phyloP scores from a whole-genome alignment of 2,797 vertebrate species.

The Hoplostethus atlanticus region DNA sequence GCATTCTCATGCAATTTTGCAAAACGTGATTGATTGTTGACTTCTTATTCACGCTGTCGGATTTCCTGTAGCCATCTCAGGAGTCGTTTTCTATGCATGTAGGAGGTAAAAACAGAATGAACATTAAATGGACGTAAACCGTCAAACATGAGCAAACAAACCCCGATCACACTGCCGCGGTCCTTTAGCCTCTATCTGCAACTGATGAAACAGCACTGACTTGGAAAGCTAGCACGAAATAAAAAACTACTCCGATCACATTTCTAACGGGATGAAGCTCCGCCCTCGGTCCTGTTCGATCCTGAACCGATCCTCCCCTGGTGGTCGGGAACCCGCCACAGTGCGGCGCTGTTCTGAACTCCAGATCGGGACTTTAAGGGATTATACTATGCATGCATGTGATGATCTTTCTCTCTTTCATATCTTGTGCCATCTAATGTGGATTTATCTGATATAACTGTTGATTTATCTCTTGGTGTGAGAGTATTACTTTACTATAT shows the following conservation, averaged over 20 bases:
- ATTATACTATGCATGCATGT: constrained; percentile 69
- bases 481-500: constrained; percentile 52
- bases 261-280: background rate
- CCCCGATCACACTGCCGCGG: no score
- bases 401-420: constrained; percentile 60
- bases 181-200: background rate
- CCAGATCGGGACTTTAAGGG: constrained; percentile 49
- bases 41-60: no score
- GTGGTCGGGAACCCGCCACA: constrained; percentile 1
- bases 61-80: no score
- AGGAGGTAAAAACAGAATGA: no score
- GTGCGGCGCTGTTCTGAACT: background rate
- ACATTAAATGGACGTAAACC: no score
- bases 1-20: no score
- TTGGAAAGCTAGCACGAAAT: background rate
- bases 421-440: constrained; percentile 64
- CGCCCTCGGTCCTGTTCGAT: background rate
- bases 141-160: no score
- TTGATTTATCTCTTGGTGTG: constrained; percentile 56
- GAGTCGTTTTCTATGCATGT: no score
- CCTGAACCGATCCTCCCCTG: background rate
- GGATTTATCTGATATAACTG: constrained; percentile 62
- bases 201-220: constrained; percentile 4
- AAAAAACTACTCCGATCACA: background rate
- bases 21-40: no score